Base-by-base conservation (phyloP, 2,888 invertebrate species). In the Cosmia pyralina region DNA sequence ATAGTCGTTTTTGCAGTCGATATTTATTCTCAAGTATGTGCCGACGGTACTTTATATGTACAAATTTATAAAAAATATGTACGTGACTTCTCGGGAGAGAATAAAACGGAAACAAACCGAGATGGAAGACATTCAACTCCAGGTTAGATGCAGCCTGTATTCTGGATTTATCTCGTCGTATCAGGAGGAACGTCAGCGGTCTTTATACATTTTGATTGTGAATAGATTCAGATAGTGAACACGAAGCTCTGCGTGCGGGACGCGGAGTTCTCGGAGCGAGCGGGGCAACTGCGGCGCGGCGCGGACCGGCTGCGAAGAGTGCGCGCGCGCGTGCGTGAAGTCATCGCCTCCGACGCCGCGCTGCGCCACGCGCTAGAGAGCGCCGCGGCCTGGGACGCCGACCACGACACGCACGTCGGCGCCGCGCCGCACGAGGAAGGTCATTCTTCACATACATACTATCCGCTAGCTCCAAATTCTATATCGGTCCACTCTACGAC, bases 141-240 rank as follows among this genome's bases (percentile, higher is more conserved):
- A 95, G 93, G 95, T 95, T 77, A 81, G 77, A 67, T 58, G 57
- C n/a, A 38, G 48, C 19, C 58, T 28, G 19, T 50, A 52, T 65
- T 53, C 48, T 59, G 4, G 38, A 53, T 22, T 58, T 15, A 17
- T 34, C 6, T 62, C 10, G 19, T 52, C 8, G 17, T 17, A 46
- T 13, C 11, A 13, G 1, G 8, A 22, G 17, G 8, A 53, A 50
- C 5, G 13, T 13, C 13, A 46, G n/a, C 44, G 28, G 53, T 28
- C 7, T n/a, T 38, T 46, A 44, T 13, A 55, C 8, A 4, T n/a
- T 46, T 68, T 58, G 69, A 5, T 46, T 55, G 34, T 59, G 41
- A 57, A 68, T 85, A 95, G 95, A 92, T 94, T 80, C 90, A 94
- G 85, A 93, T 95, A 90, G 89, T 94, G 76, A 91, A 93, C 75